These are phyloP conservation scores for Cyprinella venusta DNA, from an alignment of 2,797 vertebrate species.

Conservation along the genomic window DNA sequence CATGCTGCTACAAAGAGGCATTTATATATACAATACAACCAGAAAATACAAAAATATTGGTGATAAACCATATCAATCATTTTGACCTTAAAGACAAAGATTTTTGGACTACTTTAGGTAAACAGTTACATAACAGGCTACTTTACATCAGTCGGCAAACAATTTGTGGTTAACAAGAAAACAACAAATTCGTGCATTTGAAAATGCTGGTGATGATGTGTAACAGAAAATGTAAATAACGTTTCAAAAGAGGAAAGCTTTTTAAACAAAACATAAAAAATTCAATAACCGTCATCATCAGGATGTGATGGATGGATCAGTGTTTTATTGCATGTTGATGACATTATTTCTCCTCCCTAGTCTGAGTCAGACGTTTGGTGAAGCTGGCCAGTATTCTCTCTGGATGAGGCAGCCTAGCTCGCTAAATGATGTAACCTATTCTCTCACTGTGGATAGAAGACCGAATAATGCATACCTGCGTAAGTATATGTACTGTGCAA, in stretches of 20 bases:
- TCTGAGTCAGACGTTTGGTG: slow-evolving; percentile 74
- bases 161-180: slow-evolving; percentile 12
- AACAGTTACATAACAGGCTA: not conserved
- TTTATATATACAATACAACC: not conserved
- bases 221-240: not conserved
- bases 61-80: not conserved
- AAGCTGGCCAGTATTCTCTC: slow-evolving; percentile 78
- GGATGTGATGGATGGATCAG: slow-evolving; percentile 42
- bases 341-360: slow-evolving; percentile 64
- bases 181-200: not conserved
- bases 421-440: slow-evolving; percentile 63
- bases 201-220: not conserved
- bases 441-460: slow-evolving; percentile 62
- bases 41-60: not conserved
- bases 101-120: slow-evolving; percentile 19
- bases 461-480: slow-evolving; percentile 72
- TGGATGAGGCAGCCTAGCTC: slow-evolving; percentile 65
- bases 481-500: slow-evolving; percentile 52
- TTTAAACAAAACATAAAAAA: slow-evolving; percentile 10
- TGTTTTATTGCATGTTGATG: slow-evolving; percentile 59
- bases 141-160: not conserved
- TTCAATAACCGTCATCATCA: slow-evolving; percentile 7
- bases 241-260: not conserved
- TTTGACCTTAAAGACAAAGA: not conserved
- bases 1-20: not conserved